These are phyloP conservation scores for Platichthys stellatus DNA, from an alignment of 2,113 vertebrate genomes.

Conservation along the genomic window DNA sequence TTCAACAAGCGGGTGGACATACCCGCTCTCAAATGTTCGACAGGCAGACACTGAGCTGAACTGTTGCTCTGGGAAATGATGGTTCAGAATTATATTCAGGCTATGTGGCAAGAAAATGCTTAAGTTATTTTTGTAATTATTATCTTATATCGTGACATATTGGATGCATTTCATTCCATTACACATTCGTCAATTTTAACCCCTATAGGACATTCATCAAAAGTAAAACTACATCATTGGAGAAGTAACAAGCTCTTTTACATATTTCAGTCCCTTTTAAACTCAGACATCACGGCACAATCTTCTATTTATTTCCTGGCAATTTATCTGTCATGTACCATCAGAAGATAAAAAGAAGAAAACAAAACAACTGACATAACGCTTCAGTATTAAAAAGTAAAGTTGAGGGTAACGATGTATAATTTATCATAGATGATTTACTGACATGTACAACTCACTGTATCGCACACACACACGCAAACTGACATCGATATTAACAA, in stretches of 20 bases:
- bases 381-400: constrained; percentile 8
- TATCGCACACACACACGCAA: constrained; percentile 42
- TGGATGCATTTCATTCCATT: constrained; percentile 34
- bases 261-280: constrained; percentile 1
- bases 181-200: constrained; percentile 29
- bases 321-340: background rate
- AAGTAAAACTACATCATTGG: background rate
- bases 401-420: constrained; percentile 15
- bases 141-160: constrained; percentile 3
- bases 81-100: constrained; percentile 13
- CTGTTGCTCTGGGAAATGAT: constrained; percentile 37
- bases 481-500: constrained; percentile 37
- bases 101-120: background rate
- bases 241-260: constrained; percentile 14
- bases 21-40: constrained; percentile 44
- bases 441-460: constrained; percentile 47
- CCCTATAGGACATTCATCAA: constrained; percentile 21
- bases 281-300: constrained; percentile 4
- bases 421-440: constrained; percentile 38
- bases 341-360: constrained; percentile 9
- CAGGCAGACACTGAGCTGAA: constrained; percentile 50
- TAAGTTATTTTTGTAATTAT: background rate
- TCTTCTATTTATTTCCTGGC: background rate
- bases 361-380: background rate
- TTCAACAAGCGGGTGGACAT: constrained; percentile 50